Evolutionary conservation across 2,113 vertebrate genomes (phyloP).

Genomic region (Leptobrachium ailaonicum): DNA sequence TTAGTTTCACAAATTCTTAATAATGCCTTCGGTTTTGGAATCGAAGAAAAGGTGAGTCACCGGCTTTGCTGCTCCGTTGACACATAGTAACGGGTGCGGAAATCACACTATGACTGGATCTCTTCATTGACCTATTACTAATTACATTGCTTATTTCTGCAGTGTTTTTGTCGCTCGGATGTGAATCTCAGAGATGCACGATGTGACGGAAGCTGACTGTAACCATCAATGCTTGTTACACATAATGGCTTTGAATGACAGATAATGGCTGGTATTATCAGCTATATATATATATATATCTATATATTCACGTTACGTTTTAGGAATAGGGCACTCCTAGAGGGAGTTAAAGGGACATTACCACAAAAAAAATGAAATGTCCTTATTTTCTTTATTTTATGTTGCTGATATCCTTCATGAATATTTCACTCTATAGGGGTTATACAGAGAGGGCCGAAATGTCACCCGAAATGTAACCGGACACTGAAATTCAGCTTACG

Average conservation of each 20-base stretch:
- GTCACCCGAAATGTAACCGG: no score
- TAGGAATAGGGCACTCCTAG: no score
- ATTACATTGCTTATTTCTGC: neutral
- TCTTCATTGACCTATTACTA: neutral
- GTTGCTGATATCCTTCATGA: no score
- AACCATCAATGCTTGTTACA: neutral
- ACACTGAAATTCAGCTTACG: no score
- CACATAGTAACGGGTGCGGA: neutral
- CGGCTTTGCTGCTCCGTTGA: neutral
- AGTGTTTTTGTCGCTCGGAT: neutral
- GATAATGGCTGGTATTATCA: neutral
- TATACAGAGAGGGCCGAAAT: no score
- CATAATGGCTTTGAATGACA: slow-evolving; percentile 4
- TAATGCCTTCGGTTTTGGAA: neutral
- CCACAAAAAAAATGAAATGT: no score
- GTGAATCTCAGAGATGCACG: neutral
- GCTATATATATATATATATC: neutral
- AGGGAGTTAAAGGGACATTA: no score
- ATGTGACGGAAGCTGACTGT: neutral
- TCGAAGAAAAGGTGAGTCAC: neutral
- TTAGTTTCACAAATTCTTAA: slow-evolving; percentile 12
- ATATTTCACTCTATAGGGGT: no score
- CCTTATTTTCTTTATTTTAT: no score
- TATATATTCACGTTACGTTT: no score
- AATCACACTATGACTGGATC: neutral